These are phyloP conservation scores for Meganola albula DNA, from an alignment of 2,888 invertebrate genomes.

Conservation along the genomic window DNA sequence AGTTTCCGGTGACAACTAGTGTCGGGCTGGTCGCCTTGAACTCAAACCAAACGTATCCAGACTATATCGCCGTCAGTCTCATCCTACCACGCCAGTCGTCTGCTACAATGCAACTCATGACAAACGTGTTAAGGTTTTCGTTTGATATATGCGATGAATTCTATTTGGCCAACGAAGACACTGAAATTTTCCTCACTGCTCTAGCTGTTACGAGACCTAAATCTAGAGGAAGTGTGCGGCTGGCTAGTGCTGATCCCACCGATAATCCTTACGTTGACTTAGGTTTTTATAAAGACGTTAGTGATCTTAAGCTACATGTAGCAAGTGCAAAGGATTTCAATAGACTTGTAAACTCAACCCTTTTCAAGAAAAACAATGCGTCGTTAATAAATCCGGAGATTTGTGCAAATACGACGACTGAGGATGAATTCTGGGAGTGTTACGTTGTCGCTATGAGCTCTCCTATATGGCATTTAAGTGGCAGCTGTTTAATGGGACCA, in stretches of 20 bases:
- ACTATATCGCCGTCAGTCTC: slow-evolving; percentile 10
- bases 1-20: slow-evolving; percentile 8
- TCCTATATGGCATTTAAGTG: slow-evolving; percentile 83
- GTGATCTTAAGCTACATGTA: slow-evolving; percentile 21
- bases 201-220: slow-evolving; percentile 6
- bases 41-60: slow-evolving; percentile 1
- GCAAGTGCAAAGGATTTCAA: slow-evolving; percentile 28
- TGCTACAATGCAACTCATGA: slow-evolving; percentile 6
- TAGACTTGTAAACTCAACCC: slow-evolving; percentile 25
- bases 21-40: slow-evolving; percentile 9
- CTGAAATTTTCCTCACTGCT: slow-evolving; percentile 2
- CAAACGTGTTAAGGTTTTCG: slow-evolving; percentile 9
- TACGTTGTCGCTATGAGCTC: slow-evolving; percentile 47
- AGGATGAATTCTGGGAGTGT: slow-evolving; percentile 10
- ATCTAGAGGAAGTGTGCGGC: slow-evolving; percentile 7
- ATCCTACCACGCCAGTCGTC: slow-evolving; percentile 8
- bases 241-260: slow-evolving; percentile 22
- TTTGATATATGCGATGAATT: slow-evolving; percentile 6
- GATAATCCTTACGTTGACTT: slow-evolving; percentile 20
- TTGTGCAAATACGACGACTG: slow-evolving; percentile 16
- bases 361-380: slow-evolving; percentile 26
- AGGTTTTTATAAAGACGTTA: slow-evolving; percentile 18
- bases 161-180: slow-evolving; percentile 5
- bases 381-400: slow-evolving; percentile 24
- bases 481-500: slow-evolving; percentile 86